phyloP scores from a whole-genome alignment of 2,888 invertebrate genomes.

The Alcis repandata region DNA sequence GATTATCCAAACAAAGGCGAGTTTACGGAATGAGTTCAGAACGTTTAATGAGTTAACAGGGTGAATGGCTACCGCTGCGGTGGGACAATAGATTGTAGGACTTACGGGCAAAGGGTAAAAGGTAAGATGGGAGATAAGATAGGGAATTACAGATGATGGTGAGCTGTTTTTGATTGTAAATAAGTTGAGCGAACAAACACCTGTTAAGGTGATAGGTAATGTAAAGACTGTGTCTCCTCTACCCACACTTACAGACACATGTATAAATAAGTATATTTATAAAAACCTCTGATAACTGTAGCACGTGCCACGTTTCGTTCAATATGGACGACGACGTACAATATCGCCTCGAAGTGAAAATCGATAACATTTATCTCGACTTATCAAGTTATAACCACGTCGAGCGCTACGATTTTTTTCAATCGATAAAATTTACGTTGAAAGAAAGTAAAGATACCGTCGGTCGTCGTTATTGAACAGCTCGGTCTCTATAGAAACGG shows the following conservation, averaged over 20 bases:
- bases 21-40: conserved; percentile 24
- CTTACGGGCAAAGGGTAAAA: conserved; percentile 28
- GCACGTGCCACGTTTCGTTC: background rate
- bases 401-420: conserved; percentile 3
- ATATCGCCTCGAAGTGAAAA: conserved; percentile 11
- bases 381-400: conserved; percentile 11
- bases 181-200: background rate
- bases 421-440: conserved; percentile 36
- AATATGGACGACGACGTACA: background rate
- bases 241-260: no score
- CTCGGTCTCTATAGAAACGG: conserved; percentile 77
- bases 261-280: no score
- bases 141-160: conserved; percentile 14
- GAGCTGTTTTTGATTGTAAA: background rate
- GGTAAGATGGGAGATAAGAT: conserved; percentile 35
- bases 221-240: no score
- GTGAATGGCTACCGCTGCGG: conserved; percentile 19
- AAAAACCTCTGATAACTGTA: no score
- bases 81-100: conserved; percentile 29
- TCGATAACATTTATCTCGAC: conserved; percentile 18
- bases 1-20: conserved; percentile 29
- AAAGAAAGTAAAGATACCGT: conserved; percentile 40
- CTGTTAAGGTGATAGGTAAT: background rate
- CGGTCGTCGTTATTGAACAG: conserved; percentile 60
- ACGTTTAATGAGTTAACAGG: conserved; percentile 33